Conservation (phyloP, 2,797 vertebrate genomes). For the Rhinatrema bivittatum region DNA sequence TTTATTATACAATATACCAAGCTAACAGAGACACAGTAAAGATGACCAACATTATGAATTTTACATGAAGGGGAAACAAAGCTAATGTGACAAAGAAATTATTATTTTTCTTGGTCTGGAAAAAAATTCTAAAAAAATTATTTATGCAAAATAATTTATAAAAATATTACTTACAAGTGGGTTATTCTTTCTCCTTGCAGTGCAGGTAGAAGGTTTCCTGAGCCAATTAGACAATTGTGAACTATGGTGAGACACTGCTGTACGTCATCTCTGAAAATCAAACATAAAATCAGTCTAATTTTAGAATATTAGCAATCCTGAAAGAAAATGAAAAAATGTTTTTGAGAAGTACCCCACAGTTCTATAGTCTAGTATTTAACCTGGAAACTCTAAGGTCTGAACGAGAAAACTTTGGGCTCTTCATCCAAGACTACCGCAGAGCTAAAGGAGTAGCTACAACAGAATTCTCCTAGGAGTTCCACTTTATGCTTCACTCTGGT, state of each 20-base stretch:
- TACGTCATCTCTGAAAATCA: conserved; percentile 79
- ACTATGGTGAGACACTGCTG: conserved; percentile 86
- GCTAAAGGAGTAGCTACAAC: too few species aligned
- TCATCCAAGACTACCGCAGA: too few species aligned
- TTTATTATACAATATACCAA: conserved; percentile 3
- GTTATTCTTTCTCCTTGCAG: conserved; percentile 80
- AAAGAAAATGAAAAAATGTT: too few species aligned
- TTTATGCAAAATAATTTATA: neutral
- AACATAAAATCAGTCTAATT: too few species aligned
- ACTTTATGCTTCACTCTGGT: too few species aligned
- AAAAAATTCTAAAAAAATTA: neutral
- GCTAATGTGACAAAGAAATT: conserved; percentile 6
- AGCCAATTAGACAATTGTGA: conserved; percentile 91
- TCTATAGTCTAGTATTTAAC: neutral
- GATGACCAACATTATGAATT: too few species aligned
- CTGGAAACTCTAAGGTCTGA: too few species aligned
- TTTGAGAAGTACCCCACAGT: conserved; percentile 1
- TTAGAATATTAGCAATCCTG: too few species aligned
- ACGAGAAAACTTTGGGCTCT: too few species aligned
- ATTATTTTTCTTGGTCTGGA: neutral
- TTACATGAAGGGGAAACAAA: too few species aligned
- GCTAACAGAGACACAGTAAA: neutral
- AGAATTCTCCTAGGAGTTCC: too few species aligned
- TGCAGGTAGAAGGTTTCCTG: conserved; percentile 81
- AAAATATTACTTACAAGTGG: conserved; percentile 73